These are phyloP conservation scores for Rhizoglyphus robini DNA, from an alignment of 1,140 invertebrate species.

Conservation along the genomic window DNA sequence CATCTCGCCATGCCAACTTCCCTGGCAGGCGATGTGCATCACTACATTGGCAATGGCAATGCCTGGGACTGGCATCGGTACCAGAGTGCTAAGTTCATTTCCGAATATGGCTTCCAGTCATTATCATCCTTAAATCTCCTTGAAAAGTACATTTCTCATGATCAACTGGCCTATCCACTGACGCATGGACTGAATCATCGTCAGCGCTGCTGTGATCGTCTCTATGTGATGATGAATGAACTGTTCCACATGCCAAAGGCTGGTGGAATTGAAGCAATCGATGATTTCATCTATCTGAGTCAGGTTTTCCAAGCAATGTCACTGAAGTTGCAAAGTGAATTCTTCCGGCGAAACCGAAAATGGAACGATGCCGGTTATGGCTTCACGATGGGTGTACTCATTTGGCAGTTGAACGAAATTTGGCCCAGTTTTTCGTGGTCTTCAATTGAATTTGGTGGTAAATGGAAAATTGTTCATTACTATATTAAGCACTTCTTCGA, in stretches of 20 bases:
- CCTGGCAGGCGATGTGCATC: conserved; percentile 59
- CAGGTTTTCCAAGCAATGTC: conserved; percentile 72
- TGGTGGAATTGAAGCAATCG: conserved; percentile 24
- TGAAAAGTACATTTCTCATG: conserved; percentile 37
- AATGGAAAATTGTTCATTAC: conserved; percentile 86
- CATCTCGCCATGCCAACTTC: conserved; percentile 58
- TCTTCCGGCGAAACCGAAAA: conserved; percentile 52
- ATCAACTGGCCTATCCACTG: conserved; percentile 48
- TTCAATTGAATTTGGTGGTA: conserved; percentile 66
- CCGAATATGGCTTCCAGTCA: conserved; percentile 91
- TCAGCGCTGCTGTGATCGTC: conserved; percentile 61
- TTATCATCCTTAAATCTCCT: conserved; percentile 54
- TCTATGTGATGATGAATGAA: background rate
- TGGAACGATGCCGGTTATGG: conserved; percentile 46
- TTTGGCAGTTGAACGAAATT: conserved; percentile 98
- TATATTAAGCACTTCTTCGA: conserved; percentile 70
- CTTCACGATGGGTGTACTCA: conserved; percentile 78
- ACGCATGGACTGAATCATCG: conserved; percentile 49
- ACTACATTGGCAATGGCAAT: conserved; percentile 49
- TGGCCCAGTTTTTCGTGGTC: conserved; percentile 97
- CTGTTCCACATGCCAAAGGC: conserved; percentile 10
- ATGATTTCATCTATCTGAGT: conserved; percentile 25
- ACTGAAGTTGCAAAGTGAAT: conserved; percentile 72
- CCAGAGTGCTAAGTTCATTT: conserved; percentile 67
- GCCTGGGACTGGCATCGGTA: conserved; percentile 65